phyloP scores from a whole-genome alignment of 2,797 vertebrate genomes.

The Cossypha polioptera region DNA sequence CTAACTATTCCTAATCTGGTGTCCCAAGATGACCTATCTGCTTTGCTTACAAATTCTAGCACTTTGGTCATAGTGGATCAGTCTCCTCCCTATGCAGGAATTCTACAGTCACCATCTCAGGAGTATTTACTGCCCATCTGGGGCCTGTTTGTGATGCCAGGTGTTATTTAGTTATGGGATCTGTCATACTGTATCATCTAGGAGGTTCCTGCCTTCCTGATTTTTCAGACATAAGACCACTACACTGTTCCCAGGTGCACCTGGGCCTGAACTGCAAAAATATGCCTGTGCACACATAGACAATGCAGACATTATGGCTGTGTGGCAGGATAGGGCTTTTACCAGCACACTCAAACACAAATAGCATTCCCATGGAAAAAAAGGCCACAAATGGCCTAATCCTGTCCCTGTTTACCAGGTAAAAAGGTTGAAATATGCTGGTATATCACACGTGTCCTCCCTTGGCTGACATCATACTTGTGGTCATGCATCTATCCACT shows the following conservation, averaged over 20 bases:
- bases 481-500: neutral
- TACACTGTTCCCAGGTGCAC: neutral
- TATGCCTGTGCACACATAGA: fast-evolving
- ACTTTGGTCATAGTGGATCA: neutral
- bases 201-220: neutral
- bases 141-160: neutral
- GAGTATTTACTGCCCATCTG: neutral
- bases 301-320: neutral
- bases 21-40: neutral
- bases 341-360: neutral
- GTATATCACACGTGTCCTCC: fast-evolving
- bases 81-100: neutral
- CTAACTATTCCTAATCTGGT: neutral
- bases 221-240: neutral
- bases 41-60: neutral
- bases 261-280: neutral
- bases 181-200: neutral
- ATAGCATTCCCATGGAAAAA: neutral
- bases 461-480: neutral
- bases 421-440: neutral
- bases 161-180: neutral
- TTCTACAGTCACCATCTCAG: neutral
- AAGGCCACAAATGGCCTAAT: neutral
- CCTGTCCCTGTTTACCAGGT: neutral
- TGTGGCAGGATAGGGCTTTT: neutral